A percentile compares a stretch with the other conserved stretches of the same genome.
These are phyloP conservation scores for Nudaria mundana DNA, from an alignment of 2,888 invertebrate genomes.

Conservation along the genomic window DNA sequence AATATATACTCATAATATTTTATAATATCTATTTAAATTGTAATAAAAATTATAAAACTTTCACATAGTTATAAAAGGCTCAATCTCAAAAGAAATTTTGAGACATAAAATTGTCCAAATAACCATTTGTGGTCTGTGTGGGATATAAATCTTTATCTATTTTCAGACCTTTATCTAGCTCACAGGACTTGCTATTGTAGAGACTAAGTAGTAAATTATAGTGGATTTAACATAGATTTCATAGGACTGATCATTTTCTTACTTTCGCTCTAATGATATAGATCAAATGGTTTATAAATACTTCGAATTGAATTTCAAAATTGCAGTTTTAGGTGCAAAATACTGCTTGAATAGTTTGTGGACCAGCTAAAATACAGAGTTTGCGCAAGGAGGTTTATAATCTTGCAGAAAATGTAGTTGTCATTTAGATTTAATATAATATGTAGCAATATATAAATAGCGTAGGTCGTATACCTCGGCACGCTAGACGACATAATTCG, in stretches of 20 bases:
- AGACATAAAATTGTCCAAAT: too few species aligned
- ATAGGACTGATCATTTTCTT: slow-evolving; percentile 50
- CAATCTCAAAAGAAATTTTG: too few species aligned
- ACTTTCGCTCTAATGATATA: slow-evolving; percentile 49
- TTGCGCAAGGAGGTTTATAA: slow-evolving; percentile 25
- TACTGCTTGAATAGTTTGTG: too few species aligned
- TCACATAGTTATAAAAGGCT: too few species aligned
- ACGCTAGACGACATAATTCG: too few species aligned
- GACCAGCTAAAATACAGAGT: slow-evolving; percentile 26
- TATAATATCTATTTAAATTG: slow-evolving; percentile 28
- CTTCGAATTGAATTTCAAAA: slow-evolving; percentile 63
- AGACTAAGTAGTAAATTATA: slow-evolving; percentile 68
- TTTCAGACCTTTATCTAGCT: slow-evolving; percentile 56
- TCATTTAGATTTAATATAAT: slow-evolving; percentile 12
- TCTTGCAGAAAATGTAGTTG: slow-evolving; percentile 15
- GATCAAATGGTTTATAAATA: slow-evolving; percentile 53
- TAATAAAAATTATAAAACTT: slow-evolving; percentile 34
- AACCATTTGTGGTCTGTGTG: slow-evolving; percentile 38
- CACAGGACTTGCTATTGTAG: slow-evolving; percentile 59
- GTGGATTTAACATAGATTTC: slow-evolving; percentile 61
- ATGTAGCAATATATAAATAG: too few species aligned
- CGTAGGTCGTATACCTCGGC: too few species aligned
- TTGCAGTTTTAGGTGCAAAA: slow-evolving; percentile 39
- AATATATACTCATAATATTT: slow-evolving; percentile 21
- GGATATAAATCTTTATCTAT: slow-evolving; percentile 39